phyloP scores from a whole-genome alignment of 2,113 vertebrate genomes.

The Gallinago undulata region DNA sequence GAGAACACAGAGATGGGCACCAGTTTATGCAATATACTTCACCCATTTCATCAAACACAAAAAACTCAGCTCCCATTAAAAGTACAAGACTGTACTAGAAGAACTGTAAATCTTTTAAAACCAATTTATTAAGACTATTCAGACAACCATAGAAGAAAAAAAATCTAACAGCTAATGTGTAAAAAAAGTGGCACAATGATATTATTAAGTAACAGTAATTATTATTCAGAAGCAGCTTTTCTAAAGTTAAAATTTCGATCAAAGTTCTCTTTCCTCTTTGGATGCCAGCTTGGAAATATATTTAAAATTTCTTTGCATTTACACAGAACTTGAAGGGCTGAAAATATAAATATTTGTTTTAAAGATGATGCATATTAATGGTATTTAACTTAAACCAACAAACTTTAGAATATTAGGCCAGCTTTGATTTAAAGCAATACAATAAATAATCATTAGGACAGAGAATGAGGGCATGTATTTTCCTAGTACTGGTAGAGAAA shows the following conservation, averaged over 20 bases:
- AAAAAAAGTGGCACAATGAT: neutral
- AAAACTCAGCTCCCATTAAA: neutral
- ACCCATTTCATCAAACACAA: neutral
- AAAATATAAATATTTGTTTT: neutral
- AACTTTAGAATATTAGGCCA: neutral
- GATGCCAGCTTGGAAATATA: neutral
- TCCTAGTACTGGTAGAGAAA: neutral
- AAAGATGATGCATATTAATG: conserved; percentile 17
- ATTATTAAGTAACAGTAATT: neutral
- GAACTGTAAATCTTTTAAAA: neutral
- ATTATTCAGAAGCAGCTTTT: neutral
- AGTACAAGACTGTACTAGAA: neutral
- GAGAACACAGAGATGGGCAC: neutral
- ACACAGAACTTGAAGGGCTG: neutral
- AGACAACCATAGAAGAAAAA: neutral
- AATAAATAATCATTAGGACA: neutral
- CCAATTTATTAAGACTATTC: rapidly evolving
- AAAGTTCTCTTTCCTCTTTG: neutral
- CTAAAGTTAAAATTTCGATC: neutral
- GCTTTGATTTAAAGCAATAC: neutral
- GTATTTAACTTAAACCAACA: neutral
- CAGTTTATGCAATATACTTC: neutral
- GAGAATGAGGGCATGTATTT: neutral
- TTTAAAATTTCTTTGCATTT: neutral
- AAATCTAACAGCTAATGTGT: neutral